Base-by-base conservation (phyloP, 2,113 vertebrate species). In the Phalacrocorax pelagicus region DNA sequence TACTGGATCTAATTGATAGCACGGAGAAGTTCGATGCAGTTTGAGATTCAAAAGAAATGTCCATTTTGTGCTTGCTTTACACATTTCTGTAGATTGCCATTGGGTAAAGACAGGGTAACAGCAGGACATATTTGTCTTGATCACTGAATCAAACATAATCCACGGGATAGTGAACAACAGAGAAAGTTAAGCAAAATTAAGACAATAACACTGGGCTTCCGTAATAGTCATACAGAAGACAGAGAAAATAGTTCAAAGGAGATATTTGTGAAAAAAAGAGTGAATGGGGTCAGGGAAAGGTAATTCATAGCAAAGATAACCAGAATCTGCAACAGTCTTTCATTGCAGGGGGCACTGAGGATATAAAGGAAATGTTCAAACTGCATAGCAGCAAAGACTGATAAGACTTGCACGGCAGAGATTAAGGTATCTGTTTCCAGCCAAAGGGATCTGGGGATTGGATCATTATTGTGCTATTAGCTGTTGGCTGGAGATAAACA, bases 381-480 rank as follows among this genome's bases (percentile, higher is more conserved):
- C 91, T 89, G 71, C 66, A 63, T 46, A 63, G 92, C 71, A 95
- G 94, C 66, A 91, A 96, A 95, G 84, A 88, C 74, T 90, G 94
- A 94, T 96, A 97, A 97, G 94, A 92, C 58, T 91, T 91, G 78
- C 78, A 92, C 67, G 81, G 83, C 55, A 77, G 87, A 97, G 96
- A 97, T 97, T 95, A 97, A 96, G 89, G 91, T 97, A 95, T 97
- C 92, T 47, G 84, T 96, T 97, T 95, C 67, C 89, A 95, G 87
- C 89, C 94, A 96, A 94, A 95, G 84, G 89, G 89, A 96, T 94
- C 74, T 89, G 67, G 84, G 89, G 87, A 97, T 89, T 96, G 91
- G 86, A 97, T 97, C 91, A 93, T 97, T 97, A 96, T 86, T 95
- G 81, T 95, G 81, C 96, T 96, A 96, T 97, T 97, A 95, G 92